A percentile compares a stretch with the other conserved stretches of the same genome.
Conservation (phyloP, 1,140 invertebrate species). For the Chironomus tepperi region DNA sequence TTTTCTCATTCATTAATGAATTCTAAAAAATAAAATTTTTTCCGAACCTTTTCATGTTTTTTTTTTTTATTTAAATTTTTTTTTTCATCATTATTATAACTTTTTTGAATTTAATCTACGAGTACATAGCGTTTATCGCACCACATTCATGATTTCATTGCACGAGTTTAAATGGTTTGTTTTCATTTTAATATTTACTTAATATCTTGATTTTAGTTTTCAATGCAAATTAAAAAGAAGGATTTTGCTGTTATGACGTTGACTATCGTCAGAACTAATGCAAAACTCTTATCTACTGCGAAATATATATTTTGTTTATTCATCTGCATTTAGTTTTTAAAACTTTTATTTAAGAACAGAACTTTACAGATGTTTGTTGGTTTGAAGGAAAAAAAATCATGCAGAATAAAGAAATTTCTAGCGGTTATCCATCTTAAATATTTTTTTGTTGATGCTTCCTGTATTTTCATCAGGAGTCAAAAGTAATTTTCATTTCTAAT, state of each 20-base stretch:
- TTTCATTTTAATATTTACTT: no score
- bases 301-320: no score
- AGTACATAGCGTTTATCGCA: neutral
- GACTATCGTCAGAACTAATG: neutral
- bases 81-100: neutral
- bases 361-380: no score
- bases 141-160: neutral
- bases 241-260: neutral
- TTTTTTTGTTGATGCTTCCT: neutral
- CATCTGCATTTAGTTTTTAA: no score
- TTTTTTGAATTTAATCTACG: neutral
- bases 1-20: slow-evolving; percentile 9
- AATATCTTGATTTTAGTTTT: neutral
- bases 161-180: neutral
- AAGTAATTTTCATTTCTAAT: no score
- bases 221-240: neutral
- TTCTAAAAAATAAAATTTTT: slow-evolving; percentile 8
- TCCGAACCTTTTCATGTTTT: neutral
- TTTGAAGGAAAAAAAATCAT: no score
- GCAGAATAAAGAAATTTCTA: neutral
- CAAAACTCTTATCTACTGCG: no score
- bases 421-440: neutral
- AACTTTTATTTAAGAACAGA: no score
- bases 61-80: neutral
- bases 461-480: no score